A percentile compares a stretch with the other conserved stretches of the same genome.
These are phyloP conservation scores for Himalopsyche anomala DNA, from an alignment of 2,888 invertebrate genomes.

Conservation along the genomic window DNA sequence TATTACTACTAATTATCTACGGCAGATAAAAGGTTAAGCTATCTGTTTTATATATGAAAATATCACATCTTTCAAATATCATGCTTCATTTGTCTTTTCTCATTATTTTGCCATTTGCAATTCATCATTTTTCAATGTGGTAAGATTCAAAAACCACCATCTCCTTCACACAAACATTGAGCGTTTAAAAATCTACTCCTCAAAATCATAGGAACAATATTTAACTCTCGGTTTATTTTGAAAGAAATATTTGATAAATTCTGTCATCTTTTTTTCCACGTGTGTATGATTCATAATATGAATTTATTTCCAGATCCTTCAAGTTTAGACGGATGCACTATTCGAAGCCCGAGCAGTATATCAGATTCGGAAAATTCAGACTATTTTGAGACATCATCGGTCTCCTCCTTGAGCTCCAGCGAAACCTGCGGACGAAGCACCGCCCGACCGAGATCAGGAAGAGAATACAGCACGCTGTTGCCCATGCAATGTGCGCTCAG, in stretches of 20 bases:
- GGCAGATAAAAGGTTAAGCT: too few relatives aligned
- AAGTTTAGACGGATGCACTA: slow-evolving; percentile 73
- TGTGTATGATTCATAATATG: neutral
- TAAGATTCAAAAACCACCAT: too few relatives aligned
- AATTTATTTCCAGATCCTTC: slow-evolving; percentile 71
- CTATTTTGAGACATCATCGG: slow-evolving; percentile 84
- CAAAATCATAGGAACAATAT: neutral
- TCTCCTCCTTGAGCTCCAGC: slow-evolving; percentile 83
- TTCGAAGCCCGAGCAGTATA: slow-evolving; percentile 79
- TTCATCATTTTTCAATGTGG: too few relatives aligned
- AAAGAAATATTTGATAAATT: neutral
- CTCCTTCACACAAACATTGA: too few relatives aligned
- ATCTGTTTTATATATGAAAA: too few relatives aligned
- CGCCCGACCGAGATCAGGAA: slow-evolving; percentile 72
- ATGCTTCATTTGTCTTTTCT: too few relatives aligned
- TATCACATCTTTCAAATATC: too few relatives aligned
- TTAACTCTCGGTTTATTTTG: neutral
- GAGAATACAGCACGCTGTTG: slow-evolving; percentile 73
- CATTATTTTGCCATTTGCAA: too few relatives aligned
- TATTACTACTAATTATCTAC: too few relatives aligned
- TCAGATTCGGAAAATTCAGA: slow-evolving; percentile 86
- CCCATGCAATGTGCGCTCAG: slow-evolving; percentile 49
- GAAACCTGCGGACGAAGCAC: slow-evolving; percentile 75
- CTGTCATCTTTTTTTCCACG: too few relatives aligned
- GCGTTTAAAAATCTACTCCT: too few relatives aligned